Base-by-base conservation (phyloP, 2,113 vertebrate species). In the Glareola pratincola region DNA sequence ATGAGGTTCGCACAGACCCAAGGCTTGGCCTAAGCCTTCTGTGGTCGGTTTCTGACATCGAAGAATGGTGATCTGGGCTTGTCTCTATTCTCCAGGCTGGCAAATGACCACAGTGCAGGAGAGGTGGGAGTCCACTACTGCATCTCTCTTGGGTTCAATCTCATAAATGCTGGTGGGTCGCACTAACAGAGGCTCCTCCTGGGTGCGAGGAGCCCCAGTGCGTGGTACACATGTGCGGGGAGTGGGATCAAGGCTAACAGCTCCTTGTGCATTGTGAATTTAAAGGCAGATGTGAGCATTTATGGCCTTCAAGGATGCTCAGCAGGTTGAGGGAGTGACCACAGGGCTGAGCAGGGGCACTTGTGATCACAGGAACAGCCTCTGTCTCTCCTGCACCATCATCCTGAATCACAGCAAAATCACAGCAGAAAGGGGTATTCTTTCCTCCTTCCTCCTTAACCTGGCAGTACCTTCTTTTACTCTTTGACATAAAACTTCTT, bases 161-260 rank as follows among this genome's bases (percentile, higher is more conserved):
- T 47, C 0, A 1, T 8, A 47, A 18, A 3, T 54, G 48, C 20
- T 3, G 23, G 18, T 51, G 45, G n/a, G 13, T 57, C 41, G 3
- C 1, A 2, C 39, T 11, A 0, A 20, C 0, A 1, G 57, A 24
- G 43, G 48, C 8, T 68, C 10, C 32, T 82, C 13, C n/a, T 60
- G 14, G n/a, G 50, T 51, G 54, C n/a, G 9, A 6, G 12, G n/a
- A 77, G 10, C 6, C 5, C 19, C 4, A 4, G 22, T 53, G 73
- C 3, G 1, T 5, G 41, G 39, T 5, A 4, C 1, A 1, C 10
- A 7, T 4, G 2, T 0, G 3, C 29, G 47, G 30, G 47, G 48
- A 64, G 39, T 3, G 8, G 36, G 12, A 14, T 17, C 32, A 19
- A 24, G 36, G 60, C 68, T 62, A 60, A 54, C 69, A 60, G 30